Evolutionary conservation across 1,140 invertebrate species (phyloP), one percentile per base, ranked within the genome.

Genomic region (Papilio machaon): DNA sequence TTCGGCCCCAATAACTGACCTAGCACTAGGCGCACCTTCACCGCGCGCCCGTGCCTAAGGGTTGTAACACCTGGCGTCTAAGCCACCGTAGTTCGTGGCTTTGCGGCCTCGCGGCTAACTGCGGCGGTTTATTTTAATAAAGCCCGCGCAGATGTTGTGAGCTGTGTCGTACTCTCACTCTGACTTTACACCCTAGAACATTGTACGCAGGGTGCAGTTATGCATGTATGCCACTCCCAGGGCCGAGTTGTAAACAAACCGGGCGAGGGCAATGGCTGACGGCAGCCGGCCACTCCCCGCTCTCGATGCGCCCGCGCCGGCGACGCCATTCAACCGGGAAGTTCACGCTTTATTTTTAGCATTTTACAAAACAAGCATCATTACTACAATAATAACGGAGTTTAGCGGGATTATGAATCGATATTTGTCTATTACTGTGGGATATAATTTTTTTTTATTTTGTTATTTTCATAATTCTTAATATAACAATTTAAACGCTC

Each of bases 281-380:
- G 92, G 89, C 91, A 91, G 91, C 87, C 86, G 85, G 87, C 89
- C 91, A 89, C 91, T 89, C 91, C 91, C 91, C 91, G 91, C 91
- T 84, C 90, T 86, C 84, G 85, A 89, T 88, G 90, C 88, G 83
- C 86, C 87, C 82, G 83, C 91, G 83, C 87, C 87, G 83, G 83
- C 91, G 91, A 92, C 91, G 92, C 92, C 91, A 93, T 93, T 94
- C 92, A 93, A 94, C 92, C 92, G 92, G 92, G 92, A 94, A 94
- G 92, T 94, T 92, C 88, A 93, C 89, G 86, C 89, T 92, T 93
- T 94, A 94, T 94, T 92, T 94, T 93, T 93, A 94, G 92, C 86
- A 85, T 90, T 91, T 87, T 86, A 89, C 85, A 85, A 88, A 91
- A 88, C 85, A 79, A 82, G 74, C 85, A 86, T 82, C 83, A 85